phyloP scores from a whole-genome alignment of 2,888 invertebrate genomes.

The Pterostichus madidus region DNA sequence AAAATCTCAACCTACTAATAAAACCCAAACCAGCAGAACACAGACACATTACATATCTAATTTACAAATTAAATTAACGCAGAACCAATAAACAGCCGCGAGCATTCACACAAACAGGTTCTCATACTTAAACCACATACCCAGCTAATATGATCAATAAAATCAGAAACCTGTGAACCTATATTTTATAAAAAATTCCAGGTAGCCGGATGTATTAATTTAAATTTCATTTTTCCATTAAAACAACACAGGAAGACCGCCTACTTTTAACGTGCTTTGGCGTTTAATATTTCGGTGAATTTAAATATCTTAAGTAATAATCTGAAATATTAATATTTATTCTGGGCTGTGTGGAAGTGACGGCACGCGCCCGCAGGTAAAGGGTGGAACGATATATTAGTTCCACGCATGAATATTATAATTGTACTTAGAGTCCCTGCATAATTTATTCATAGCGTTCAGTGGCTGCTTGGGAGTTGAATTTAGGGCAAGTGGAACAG shows the following conservation, averaged over 20 bases:
- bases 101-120: conserved; percentile 17
- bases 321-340: conserved; percentile 62
- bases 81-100: conserved; percentile 1
- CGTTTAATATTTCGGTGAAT: conserved; percentile 50
- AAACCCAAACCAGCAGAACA: neutral
- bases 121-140: neutral
- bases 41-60: conserved; percentile 28
- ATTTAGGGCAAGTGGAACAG: conserved; percentile 10
- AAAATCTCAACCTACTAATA: neutral
- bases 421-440: conserved; percentile 20
- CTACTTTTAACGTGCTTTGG: conserved; percentile 48
- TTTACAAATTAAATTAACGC: conserved; percentile 29
- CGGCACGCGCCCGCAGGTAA: conserved; percentile 53
- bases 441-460: conserved; percentile 59
- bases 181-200: conserved; percentile 38
- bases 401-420: conserved; percentile 63
- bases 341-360: conserved; percentile 25
- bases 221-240: conserved; percentile 53
- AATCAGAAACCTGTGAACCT: conserved; percentile 23
- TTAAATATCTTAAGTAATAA: conserved; percentile 66
- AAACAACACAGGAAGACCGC: conserved; percentile 35
- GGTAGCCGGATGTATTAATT: conserved; percentile 55
- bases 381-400: conserved; percentile 58
- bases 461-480: conserved; percentile 14
- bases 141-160: conserved; percentile 39